Base-by-base conservation (phyloP, 2,113 vertebrate species). In the Dromaius novaehollandiae region DNA sequence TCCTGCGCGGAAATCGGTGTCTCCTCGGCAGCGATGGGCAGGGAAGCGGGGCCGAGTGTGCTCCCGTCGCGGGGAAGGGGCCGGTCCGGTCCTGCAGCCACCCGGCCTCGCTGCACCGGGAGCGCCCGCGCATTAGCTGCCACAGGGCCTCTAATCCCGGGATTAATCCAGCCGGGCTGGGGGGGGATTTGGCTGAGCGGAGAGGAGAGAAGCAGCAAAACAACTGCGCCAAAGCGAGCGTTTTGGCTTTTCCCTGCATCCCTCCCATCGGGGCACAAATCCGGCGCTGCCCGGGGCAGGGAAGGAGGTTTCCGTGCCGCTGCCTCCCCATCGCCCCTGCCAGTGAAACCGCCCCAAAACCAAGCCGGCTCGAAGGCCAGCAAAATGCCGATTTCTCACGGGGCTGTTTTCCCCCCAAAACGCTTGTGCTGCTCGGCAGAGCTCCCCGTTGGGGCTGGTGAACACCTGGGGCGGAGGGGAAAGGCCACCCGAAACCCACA, bases 161-260 rank as follows among this genome's bases (percentile, higher is more conserved):
- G 0, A 2, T 74, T 64, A 66, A 38, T 16, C 8, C 4, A 8
- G 38, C 38, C 38, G 8, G 53, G 53, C 13, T 55, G 7, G 26
- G 18, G 40, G 9, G 15, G 44, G 73, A 53, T 18, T 40, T 12
- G 4, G 69, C n/a, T 11, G 2, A 36, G 70, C 0, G 1, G 6
- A 42, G 82, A 40, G 61, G 9, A 63, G 79, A 38, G 26, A 81
- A 65, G 82, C 38, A 50, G 60, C 71, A 78, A 73, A 34, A 53
- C n/a, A 40, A 64, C 34, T 0, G 2, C 9, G 2, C 26, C 0
- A 2, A 70, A 24, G 21, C 0, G 4, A 36, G 44, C 3, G 1
- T 34, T 36, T 6, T 44, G 28, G 81, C 92, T 93, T 48, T 36
- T 11, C 6, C 44, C 44, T 30, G 58, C 24, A 9, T 28, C 55